Evolutionary conservation across 2,888 invertebrate species (phyloP).

Genomic region (Drosophila meridiana): DNA sequence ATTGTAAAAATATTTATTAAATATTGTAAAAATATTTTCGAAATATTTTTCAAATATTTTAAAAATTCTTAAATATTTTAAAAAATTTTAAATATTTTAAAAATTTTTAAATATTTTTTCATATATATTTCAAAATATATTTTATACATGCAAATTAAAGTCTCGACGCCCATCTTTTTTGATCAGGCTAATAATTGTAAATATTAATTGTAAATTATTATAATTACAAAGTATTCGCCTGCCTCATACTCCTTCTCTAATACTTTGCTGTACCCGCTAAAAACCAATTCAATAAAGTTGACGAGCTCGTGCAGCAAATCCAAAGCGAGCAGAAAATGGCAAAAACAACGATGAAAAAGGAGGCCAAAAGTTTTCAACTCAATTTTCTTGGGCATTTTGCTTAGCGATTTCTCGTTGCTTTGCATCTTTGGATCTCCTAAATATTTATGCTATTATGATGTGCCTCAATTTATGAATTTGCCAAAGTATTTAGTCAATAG

Average conservation of each 20-base stretch:
- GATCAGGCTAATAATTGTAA: neutral
- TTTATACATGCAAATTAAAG: neutral
- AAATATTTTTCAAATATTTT: too few species aligned
- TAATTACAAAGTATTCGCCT: neutral
- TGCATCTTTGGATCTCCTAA: slow-evolving; percentile 56
- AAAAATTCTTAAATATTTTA: neutral
- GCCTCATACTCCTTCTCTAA: neutral
- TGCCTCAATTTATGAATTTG: slow-evolving; percentile 77
- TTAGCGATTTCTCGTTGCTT: slow-evolving; percentile 44
- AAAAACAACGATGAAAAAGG: slow-evolving; percentile 14
- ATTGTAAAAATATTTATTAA: too few species aligned
- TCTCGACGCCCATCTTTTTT: neutral
- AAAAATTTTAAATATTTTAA: too few species aligned
- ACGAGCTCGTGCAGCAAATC: slow-evolving; percentile 13
- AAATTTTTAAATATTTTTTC: neutral
- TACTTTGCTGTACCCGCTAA: slow-evolving; percentile 46
- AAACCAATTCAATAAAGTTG: slow-evolving; percentile 70
- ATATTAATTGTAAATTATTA: neutral
- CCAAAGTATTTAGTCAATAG: slow-evolving; percentile 80
- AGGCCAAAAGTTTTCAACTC: slow-evolving; percentile 67
- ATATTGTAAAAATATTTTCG: too few species aligned
- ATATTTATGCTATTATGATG: slow-evolving; percentile 72
- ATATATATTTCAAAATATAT: neutral
- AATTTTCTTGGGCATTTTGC: slow-evolving; percentile 62
- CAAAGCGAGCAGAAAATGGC: neutral